Base-by-base conservation (phyloP, 2,888 invertebrate genomes). In the Dicyrtomina minuta region DNA sequence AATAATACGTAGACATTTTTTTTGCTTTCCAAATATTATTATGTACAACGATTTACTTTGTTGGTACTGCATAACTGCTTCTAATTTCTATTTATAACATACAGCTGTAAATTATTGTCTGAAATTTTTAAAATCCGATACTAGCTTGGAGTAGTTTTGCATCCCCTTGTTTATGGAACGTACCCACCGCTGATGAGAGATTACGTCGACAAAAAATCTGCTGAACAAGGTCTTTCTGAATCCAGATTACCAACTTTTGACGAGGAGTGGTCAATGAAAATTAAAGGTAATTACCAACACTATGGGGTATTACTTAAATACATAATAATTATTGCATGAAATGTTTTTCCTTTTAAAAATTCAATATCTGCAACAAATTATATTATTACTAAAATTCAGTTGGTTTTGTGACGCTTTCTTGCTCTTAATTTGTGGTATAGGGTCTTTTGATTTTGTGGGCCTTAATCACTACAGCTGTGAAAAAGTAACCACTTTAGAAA, bases 181-280 rank as follows among this genome's bases (percentile, higher is more conserved):
- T 82, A 82, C 76, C 82, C 82, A 0, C 73, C 78, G 26, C 59
- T 79, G 0, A 79, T 82, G 79, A 71, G 81, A 0, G 77, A 79
- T 12, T 78, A 79, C 13, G 75, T 82, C 39, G 80, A 73, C 2
- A 70, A 70, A 12, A 81, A 81, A 66, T 81, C 81, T 65, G 22
- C 72, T 43, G 68, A 73, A 12, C 81, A 82, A 71, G 81, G 81
- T 10, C 75, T 80, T 46, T 58, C 44, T 0, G 67, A 68, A 12
- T 78, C 78, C 0, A 49, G 78, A 15, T 70, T 78, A 8, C 78
- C 78, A 49, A 49, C 24, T 41, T 77, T 78, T 70, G 72, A 72
- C 53, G 56, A 68, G 4, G 71, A 55, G 13, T 78, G 77, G 76
- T 58, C 75, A 0, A 59, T 59, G n/a, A 72, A 70, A 49, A 24